A percentile compares a stretch with the other conserved stretches of the same genome.
Conservation (phyloP, 2,888 invertebrate genomes). For the Metellina segmentata region DNA sequence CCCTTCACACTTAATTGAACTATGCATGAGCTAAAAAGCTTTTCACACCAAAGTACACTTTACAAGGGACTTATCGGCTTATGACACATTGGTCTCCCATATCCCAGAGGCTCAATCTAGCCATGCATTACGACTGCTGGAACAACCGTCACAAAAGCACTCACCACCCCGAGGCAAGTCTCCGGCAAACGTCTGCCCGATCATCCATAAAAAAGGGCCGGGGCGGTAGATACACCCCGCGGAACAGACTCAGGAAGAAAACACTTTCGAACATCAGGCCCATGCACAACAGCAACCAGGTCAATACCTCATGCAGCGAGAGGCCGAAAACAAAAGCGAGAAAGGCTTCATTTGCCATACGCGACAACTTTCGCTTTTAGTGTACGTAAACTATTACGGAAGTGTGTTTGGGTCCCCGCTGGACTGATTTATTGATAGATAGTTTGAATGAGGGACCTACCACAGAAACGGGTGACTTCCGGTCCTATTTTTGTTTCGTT, state of each 20-base stretch:
- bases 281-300: not conserved
- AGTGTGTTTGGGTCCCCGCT: not conserved
- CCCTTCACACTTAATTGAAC: no score
- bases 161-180: not conserved
- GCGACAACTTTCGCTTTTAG: not conserved
- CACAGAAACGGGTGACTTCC: not conserved
- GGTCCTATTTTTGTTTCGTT: conserved; percentile 15
- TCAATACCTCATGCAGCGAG: conserved; percentile 45
- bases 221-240: not conserved
- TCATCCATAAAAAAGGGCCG: conserved; percentile 32
- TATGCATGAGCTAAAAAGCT: no score
- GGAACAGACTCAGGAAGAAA: not conserved
- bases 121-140: conserved; percentile 4
- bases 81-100: no score
- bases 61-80: no score
- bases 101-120: not conserved
- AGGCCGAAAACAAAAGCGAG: not conserved
- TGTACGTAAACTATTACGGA: not conserved
- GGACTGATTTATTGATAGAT: conserved; percentile 38
- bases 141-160: not conserved
- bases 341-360: conserved; percentile 7
- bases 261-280: not conserved
- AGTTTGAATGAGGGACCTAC: not conserved
- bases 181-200: not conserved
- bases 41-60: no score